Percentiles rank a stretch among this genome's conserved stretches.
These are phyloP conservation scores for Ctenochaetus hawaiiensis DNA, from an alignment of 2,797 vertebrate genomes.

Conservation along the genomic window DNA sequence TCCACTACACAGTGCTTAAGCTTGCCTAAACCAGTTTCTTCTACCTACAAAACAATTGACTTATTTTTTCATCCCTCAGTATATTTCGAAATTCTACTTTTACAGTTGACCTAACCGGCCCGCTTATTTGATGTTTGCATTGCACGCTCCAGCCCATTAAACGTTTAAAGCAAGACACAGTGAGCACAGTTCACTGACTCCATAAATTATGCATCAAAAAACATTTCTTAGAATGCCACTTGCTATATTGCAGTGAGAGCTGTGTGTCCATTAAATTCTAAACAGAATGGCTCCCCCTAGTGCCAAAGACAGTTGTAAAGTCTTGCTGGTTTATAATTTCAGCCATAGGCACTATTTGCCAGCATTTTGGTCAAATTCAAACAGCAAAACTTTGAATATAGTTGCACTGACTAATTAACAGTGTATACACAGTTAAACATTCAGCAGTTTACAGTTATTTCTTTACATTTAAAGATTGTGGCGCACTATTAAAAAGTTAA, in stretches of 20 bases:
- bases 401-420: neutral
- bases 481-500: neutral
- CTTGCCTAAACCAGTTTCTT: conserved; percentile 8
- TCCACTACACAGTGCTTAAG: conserved; percentile 2
- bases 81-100: conserved; percentile 3
- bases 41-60: conserved; percentile 33
- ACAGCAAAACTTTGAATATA: neutral
- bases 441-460: neutral
- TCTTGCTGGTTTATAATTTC: neutral
- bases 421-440: neutral
- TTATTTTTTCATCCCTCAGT: conserved; percentile 11
- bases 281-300: conserved; percentile 85
- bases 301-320: conserved; percentile 42
- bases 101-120: neutral
- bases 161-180: conserved; percentile 55
- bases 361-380: neutral
- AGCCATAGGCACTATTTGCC: neutral
- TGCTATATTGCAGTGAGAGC: conserved; percentile 44
- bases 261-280: conserved; percentile 66
- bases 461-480: neutral
- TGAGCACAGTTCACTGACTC: conserved; percentile 59
- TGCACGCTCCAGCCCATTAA: conserved; percentile 45
- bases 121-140: conserved; percentile 46
- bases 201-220: conserved; percentile 79
- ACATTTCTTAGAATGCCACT: conserved; percentile 59